Evolutionary conservation across 2,797 vertebrate genomes (phyloP), one percentile per base, ranked within the genome.

Genomic region (Chelonia mydas): DNA sequence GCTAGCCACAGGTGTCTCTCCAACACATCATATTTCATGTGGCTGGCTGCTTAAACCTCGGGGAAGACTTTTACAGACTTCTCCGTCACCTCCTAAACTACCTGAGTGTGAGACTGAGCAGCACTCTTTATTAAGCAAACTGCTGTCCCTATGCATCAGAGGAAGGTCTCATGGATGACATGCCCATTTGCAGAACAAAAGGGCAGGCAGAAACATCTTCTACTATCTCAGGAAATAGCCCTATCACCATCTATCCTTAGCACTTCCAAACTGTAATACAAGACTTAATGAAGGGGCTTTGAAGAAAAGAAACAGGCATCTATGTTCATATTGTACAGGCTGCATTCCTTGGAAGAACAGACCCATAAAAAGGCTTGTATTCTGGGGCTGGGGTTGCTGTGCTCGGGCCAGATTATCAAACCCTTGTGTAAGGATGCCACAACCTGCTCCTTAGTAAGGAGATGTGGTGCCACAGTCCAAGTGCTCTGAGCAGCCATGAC

Each of bases 1-100:
- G n/a, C 27, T 5, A 13, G n/a, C 23, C 6, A 10, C 76, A 87
- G 55, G 61, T 28, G 2, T 83, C 87, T 88, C 59, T 84, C 45
- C 87, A 86, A 77, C 94, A 96, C 95, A 2, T 95, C 81, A 0
- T 97, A 83, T 93, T 83, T 97, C 89, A 84, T 85, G 31, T 87
- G 65, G 81, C 3, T 1, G 91, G 81, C 84, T 91, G 78, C 54
- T 95, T 95, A 93, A 95, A 72, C 61, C 55, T 83, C 0, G 1
- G 5, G 83, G 93, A 90, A 83, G 51, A 82, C 77, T 87, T 86
- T 92, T 84, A 80, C 51, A 37, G 5, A 57, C 90, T 88, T 86
- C 72, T 85, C 54, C 76, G 51, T 78, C 82, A 68, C 89, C 81
- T 92, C 91, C 68, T 80, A 91, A 96, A 96, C 86, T 93, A 27